Conservation (phyloP, 92 coral and sea anemone genomes). For the Porites cylindrica region DNA sequence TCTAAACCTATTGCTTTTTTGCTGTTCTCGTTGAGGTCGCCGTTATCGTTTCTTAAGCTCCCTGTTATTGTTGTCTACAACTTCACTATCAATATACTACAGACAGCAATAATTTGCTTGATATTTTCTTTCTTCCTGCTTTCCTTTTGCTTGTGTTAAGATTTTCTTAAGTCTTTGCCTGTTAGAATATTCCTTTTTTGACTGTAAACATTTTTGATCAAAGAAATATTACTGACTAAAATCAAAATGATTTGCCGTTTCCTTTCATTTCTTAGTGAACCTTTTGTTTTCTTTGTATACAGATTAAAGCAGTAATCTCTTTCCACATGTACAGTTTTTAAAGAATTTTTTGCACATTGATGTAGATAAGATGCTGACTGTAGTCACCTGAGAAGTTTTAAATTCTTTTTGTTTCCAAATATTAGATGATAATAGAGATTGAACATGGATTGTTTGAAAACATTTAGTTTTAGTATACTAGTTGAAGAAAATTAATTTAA, state of each 20-base stretch:
- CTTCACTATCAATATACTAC: background rate
- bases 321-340: background rate
- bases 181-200: background rate
- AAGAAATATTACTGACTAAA: too few relatives aligned
- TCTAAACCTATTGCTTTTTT: too few relatives aligned
- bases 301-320: background rate
- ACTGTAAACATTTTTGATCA: background rate
- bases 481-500: background rate
- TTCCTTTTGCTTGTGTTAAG: background rate
- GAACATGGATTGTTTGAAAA: background rate
- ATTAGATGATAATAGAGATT: background rate
- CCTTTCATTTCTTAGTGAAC: background rate
- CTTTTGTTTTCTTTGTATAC: background rate
- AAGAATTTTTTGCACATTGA: background rate
- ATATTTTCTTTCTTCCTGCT: too few relatives aligned
- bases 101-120: too few relatives aligned
- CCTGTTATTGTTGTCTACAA: background rate
- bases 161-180: background rate
- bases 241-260: background rate
- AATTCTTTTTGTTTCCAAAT: background rate
- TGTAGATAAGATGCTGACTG: background rate
- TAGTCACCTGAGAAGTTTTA: background rate
- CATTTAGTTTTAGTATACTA: background rate
- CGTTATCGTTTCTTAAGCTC: too few relatives aligned
- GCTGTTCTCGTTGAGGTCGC: too few relatives aligned